Evolutionary conservation across 2,113 vertebrate species (phyloP), one percentile per base, ranked within the genome.

Genomic region (Hypomesus transpacificus): DNA sequence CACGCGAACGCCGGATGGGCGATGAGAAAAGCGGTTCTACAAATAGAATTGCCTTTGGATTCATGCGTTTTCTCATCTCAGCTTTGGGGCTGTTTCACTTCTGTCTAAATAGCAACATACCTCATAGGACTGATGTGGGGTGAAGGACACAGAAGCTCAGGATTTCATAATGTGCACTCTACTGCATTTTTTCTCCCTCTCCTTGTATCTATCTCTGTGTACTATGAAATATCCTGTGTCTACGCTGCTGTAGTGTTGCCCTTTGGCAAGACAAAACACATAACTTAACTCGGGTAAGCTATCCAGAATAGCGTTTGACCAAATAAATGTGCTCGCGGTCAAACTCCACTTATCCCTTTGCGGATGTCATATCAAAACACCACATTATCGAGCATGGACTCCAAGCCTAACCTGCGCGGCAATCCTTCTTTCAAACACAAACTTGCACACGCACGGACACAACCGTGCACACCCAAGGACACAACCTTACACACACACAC

Each of bases 41-140:
- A 79, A 77, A 84, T 66, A 75, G 72, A 70, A 60, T 63, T 26
- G 54, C 26, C 39, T 52, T 59, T 51, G 61, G 56, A 75, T 69
- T 68, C 58, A 66, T 51, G 68, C 4, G 28, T 58, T 57, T 57
- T 77, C 63, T 78, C 62, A 71, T 60, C 22, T 72, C 17, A 18
- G 34, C 53, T 64, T 24, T 64, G 66, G 51, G 68, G 78, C 56
- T 50, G 63, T 71, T 61, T 53, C 58, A 52, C 52, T 50, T 56
- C 70, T 3, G 34, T 78, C 34, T 20, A 58, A 64, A 34, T 51
- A 62, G 53, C 6, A 21, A 53, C 26, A 28, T 52, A 58, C 22
- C 3, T 51, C 61, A 39, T 24, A 54, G 60, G 59, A 62, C 13
- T 3, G 14, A 18, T 74, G 22, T 71, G 39, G 11, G 8, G 1